A percentile compares a stretch with the other conserved stretches of the same genome.
Evolutionary conservation across 2,888 invertebrate species (phyloP).

Genomic region (Oscheius sp.): DNA sequence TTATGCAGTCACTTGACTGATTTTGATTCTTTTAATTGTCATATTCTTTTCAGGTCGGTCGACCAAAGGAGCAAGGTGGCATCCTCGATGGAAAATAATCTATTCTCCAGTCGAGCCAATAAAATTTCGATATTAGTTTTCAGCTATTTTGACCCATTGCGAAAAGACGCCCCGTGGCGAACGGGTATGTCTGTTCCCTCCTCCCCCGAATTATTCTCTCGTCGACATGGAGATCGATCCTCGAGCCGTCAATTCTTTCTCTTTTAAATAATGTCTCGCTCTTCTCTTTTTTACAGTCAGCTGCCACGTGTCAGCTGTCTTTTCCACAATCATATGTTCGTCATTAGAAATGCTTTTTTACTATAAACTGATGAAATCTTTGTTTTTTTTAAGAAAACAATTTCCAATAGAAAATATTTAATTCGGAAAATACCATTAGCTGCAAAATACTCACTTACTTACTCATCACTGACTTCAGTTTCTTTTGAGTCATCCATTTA

Average conservation of each 20-base stretch:
- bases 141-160: background rate
- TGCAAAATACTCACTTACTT: too few species aligned
- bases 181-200: constrained; percentile 17
- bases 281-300: background rate
- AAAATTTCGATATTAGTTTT: background rate
- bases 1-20: background rate
- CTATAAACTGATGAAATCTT: too few species aligned
- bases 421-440: too few species aligned
- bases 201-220: constrained; percentile 19
- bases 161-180: constrained; percentile 11
- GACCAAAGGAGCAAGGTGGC: constrained; percentile 5
- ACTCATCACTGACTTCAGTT: too few species aligned
- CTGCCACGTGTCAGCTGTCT: background rate
- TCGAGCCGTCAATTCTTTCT: constrained; percentile 11
- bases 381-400: too few species aligned
- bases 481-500: too few species aligned
- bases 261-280: background rate
- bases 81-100: background rate
- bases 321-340: too few species aligned
- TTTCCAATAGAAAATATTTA: too few species aligned
- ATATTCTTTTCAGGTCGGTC: background rate
- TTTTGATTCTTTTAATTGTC: background rate
- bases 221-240: constrained; percentile 7
- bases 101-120: background rate
- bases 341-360: too few species aligned